A percentile compares a stretch with the other conserved stretches of the same genome.
Conservation (phyloP, 2,113 vertebrate species). For the Hippocampus mohnikei region DNA sequence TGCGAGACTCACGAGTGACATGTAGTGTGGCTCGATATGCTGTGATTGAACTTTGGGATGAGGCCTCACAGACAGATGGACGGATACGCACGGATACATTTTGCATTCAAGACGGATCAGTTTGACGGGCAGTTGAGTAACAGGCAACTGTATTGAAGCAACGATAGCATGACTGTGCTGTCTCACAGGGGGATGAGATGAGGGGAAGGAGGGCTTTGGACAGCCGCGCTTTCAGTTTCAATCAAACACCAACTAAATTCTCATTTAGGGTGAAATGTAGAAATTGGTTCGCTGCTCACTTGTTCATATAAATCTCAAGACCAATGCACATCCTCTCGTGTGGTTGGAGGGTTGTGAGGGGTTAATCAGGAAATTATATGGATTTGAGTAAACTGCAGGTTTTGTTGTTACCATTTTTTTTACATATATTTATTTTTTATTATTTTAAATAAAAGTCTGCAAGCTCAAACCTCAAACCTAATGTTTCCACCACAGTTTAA, state of each 20-base stretch:
- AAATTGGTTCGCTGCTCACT: not conserved
- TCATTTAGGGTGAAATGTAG: not conserved
- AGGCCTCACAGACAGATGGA: not conserved
- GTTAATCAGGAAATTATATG: not conserved
- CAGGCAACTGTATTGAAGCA: not conserved
- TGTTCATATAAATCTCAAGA: not conserved
- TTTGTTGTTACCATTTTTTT: not conserved
- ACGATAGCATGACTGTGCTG: not conserved
- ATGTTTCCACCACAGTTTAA: constrained; percentile 7
- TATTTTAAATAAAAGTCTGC: not conserved
- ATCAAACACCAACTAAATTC: not conserved
- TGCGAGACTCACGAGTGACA: not conserved
- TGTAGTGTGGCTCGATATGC: not conserved
- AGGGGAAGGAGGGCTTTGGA: not conserved
- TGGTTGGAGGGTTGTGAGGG: not conserved
- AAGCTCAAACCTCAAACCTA: not conserved
- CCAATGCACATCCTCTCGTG: not conserved
- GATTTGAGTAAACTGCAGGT: too few relatives aligned
- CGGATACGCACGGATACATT: not conserved
- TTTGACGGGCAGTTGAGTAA: constrained; percentile 2
- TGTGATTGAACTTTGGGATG: not conserved
- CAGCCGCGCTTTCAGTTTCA: not conserved
- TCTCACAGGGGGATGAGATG: not conserved
- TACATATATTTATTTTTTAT: too few relatives aligned
- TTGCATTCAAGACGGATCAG: not conserved